These are phyloP conservation scores for Melieria crassipennis DNA, from an alignment of 2,888 invertebrate species.

Conservation along the genomic window DNA sequence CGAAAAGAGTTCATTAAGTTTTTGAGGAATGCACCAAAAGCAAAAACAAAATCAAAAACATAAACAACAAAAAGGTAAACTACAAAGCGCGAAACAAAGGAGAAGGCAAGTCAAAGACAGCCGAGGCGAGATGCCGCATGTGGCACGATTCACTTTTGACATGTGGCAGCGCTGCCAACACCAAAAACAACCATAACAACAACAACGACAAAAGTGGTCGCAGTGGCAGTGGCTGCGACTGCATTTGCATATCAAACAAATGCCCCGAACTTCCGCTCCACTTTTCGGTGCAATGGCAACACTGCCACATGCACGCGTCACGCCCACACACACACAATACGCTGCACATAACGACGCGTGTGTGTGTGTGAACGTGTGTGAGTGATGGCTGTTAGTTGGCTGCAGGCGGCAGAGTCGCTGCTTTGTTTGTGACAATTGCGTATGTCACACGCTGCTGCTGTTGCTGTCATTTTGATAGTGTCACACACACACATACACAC, in stretches of 20 bases:
- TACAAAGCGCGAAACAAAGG: too few species aligned
- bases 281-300: slow-evolving; percentile 9
- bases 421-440: neutral
- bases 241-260: slow-evolving; percentile 28
- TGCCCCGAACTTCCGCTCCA: slow-evolving; percentile 25
- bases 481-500: slow-evolving; percentile 17
- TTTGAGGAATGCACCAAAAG: neutral
- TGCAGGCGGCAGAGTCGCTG: neutral
- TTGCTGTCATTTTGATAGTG: slow-evolving; percentile 20
- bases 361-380: neutral
- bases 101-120: too few species aligned
- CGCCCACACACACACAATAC: neutral
- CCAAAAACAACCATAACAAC: neutral
- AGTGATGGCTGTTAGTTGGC: neutral
- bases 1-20: neutral
- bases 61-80: neutral
- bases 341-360: neutral
- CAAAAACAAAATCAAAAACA: neutral
- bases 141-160: neutral
- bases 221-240: neutral
- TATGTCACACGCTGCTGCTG: neutral
- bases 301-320: neutral
- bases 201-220: neutral
- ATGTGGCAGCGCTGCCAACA: neutral
- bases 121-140: too few species aligned